Conservation (phyloP, 2,797 vertebrate species). For the Myotis vivesi region DNA sequence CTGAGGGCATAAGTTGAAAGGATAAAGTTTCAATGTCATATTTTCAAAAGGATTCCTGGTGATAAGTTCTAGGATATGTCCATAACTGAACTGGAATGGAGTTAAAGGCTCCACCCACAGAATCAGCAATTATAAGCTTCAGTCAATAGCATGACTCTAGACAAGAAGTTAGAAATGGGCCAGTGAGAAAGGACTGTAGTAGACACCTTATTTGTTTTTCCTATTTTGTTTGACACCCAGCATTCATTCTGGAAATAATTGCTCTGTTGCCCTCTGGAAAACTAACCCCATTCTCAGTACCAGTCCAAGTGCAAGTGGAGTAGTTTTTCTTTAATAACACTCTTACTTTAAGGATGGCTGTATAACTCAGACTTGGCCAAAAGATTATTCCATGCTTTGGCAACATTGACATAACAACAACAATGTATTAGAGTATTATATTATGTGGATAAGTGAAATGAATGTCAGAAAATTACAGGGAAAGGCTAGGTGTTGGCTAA, state of each 20-base stretch:
- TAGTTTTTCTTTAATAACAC: background rate
- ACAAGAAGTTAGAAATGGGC: background rate
- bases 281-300: background rate
- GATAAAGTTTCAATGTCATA: background rate
- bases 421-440: no score
- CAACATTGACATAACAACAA: background rate
- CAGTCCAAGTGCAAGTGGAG: background rate
- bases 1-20: background rate
- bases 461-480: no score
- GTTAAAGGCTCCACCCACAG: background rate
- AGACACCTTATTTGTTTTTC: background rate
- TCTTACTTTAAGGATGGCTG: background rate
- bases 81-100: background rate
- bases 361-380: background rate
- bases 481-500: no score
- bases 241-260: background rate
- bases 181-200: background rate
- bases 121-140: background rate
- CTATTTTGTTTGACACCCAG: background rate
- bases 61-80: background rate
- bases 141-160: background rate
- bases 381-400: background rate
- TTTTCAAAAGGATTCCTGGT: background rate
- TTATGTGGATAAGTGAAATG: no score
- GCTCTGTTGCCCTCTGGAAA: background rate